These are phyloP conservation scores for Melinaea menophilus DNA, from an alignment of 2,888 invertebrate genomes.

Conservation along the genomic window DNA sequence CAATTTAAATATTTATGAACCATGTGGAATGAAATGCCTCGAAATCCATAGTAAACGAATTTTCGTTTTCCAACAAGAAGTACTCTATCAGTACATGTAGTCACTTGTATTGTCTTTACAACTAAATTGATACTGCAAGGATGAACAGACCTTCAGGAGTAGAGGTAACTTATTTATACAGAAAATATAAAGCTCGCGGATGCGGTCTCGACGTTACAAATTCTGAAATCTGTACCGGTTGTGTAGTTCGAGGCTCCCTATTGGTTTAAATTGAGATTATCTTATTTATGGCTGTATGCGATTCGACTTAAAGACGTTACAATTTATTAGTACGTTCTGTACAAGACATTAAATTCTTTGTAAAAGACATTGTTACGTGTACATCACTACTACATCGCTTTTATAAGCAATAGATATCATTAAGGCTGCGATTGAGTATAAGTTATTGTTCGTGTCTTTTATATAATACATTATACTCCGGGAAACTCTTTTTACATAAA, in stretches of 20 bases:
- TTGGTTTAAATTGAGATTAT: constrained; percentile 28
- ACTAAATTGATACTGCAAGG: constrained; percentile 30
- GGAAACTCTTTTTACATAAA: no score
- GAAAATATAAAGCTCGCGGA: constrained; percentile 42
- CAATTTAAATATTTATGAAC: constrained; percentile 5
- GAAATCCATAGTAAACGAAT: constrained; percentile 8
- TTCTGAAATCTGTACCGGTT: constrained; percentile 35
- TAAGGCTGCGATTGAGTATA: no score
- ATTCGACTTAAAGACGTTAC: constrained; percentile 8
- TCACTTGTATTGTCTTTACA: constrained; percentile 24
- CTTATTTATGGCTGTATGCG: constrained; percentile 25
- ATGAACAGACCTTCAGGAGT: constrained; percentile 35
- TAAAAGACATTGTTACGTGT: not conserved
- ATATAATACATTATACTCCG: no score
- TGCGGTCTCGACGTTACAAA: constrained; percentile 43
- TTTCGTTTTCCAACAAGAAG: constrained; percentile 1
- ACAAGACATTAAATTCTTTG: constrained; percentile 2
- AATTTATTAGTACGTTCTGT: not conserved
- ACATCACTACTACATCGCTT: not conserved
- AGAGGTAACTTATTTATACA: constrained; percentile 39
- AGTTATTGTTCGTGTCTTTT: no score
- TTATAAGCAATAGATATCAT: no score
- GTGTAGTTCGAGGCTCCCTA: constrained; percentile 21
- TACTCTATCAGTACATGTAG: constrained; percentile 10
- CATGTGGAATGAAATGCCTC: constrained; percentile 5